A percentile compares a stretch with the other conserved stretches of the same genome.
Evolutionary conservation across 2,888 invertebrate genomes (phyloP).

Genomic region (Nasonovia ribisnigri): DNA sequence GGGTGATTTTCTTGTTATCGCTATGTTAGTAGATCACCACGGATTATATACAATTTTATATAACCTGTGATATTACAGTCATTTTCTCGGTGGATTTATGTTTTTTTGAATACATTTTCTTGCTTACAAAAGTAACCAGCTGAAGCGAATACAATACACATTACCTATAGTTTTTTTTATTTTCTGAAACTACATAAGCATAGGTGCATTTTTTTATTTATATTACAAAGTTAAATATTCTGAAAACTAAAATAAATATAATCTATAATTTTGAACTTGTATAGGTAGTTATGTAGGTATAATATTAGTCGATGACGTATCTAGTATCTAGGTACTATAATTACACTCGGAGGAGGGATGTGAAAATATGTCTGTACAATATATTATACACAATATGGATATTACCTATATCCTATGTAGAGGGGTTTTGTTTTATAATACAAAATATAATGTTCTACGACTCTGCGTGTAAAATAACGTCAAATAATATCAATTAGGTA

Average conservation of each 20-base stretch:
- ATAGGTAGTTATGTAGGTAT: too few species aligned
- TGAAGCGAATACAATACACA: neutral
- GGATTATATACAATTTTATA: too few species aligned
- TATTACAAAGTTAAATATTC: neutral
- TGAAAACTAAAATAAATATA: neutral
- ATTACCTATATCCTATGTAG: neutral
- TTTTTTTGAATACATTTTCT: neutral
- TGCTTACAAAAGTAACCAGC: neutral
- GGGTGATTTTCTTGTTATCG: neutral
- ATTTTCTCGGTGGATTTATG: neutral
- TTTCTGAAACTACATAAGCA: neutral
- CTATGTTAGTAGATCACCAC: neutral
- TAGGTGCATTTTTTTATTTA: neutral
- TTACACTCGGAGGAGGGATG: neutral
- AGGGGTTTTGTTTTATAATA: neutral
- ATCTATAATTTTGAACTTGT: neutral
- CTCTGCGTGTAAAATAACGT: neutral
- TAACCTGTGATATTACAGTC: neutral
- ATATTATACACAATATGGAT: neutral
- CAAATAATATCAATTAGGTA: neutral
- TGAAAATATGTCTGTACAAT: neutral
- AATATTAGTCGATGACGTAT: neutral
- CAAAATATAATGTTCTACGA: neutral
- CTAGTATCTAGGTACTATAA: neutral
- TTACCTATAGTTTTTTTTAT: too few species aligned